phyloP scores from a whole-genome alignment of 2,888 invertebrate genomes.

The Dinocampus coccinellae region DNA sequence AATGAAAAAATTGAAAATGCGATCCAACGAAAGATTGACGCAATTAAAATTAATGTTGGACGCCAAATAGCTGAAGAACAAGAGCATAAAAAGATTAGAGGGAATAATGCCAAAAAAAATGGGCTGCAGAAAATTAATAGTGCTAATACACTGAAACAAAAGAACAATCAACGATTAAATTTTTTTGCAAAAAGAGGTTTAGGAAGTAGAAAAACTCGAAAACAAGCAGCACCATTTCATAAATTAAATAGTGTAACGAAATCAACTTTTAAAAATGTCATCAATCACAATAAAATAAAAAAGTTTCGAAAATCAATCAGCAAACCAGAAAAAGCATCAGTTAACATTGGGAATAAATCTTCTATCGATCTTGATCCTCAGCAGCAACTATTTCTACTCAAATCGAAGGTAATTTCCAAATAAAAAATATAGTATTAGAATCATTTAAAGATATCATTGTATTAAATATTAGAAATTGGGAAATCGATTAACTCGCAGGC shows the following conservation, averaged over 20 bases:
- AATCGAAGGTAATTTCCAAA: not conserved
- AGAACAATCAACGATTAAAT: not conserved
- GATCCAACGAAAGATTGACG: constrained; percentile 64
- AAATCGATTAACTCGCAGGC: too few species aligned
- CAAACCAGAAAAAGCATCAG: constrained; percentile 42
- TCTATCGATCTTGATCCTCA: constrained; percentile 23
- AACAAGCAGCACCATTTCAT: constrained; percentile 32
- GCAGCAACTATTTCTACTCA: not conserved
- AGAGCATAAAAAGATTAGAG: constrained; percentile 49
- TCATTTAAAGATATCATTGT: not conserved
- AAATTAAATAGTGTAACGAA: constrained; percentile 42
- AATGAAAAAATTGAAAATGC: constrained; percentile 61
- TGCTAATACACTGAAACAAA: not conserved
- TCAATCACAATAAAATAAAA: constrained; percentile 22
- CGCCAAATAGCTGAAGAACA: constrained; percentile 60
- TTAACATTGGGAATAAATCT: constrained; percentile 39
- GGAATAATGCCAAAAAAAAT: constrained; percentile 58
- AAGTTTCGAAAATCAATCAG: constrained; percentile 33
- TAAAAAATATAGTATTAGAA: not conserved
- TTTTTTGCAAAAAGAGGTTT: not conserved
- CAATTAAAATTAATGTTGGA: constrained; percentile 67
- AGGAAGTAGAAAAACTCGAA: constrained; percentile 6
- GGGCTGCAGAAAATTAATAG: constrained; percentile 42
- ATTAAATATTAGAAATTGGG: not conserved
- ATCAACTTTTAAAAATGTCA: constrained; percentile 39